Evolutionary conservation across 1,140 invertebrate genomes (phyloP), one percentile per base, ranked within the genome.

Genomic region (Macrostomum lignano): DNA sequence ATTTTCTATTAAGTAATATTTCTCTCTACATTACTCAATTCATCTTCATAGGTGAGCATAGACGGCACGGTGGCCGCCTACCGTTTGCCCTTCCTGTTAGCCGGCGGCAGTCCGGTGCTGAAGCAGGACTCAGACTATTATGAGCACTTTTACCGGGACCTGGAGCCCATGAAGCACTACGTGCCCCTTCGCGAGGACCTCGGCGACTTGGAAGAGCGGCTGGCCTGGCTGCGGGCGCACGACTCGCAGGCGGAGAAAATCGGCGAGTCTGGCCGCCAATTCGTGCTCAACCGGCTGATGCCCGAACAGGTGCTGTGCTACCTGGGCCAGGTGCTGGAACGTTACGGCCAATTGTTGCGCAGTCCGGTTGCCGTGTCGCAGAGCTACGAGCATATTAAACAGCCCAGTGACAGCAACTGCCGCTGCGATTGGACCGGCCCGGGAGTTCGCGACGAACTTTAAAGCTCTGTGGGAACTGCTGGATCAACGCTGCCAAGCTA

Each of bases 21-120:
- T n/a, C n/a, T n/a, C n/a, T n/a, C n/a, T n/a, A n/a, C n/a, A n/a
- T n/a, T n/a, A n/a, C n/a, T n/a, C n/a, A n/a, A n/a, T n/a, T n/a
- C n/a, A n/a, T n/a, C n/a, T n/a, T n/a, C n/a, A n/a, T n/a, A n/a
- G n/a, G n/a, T n/a, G n/a, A 81, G 72, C 49, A 67, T 93, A 29
- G 84, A 94, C 66, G 84, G 84, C 13, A 81, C 79, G 36, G 84
- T 94, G 14, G 82, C 84, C 25, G 74, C 82, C 1, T 94, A 91
- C 59, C 63, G 84, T 43, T 68, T 86, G 36, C 82, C 84, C 2
- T 91, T 82, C 55, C 61, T 93, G 9, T 51, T 93, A 33, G 72
- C 67, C 35, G 79, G 82, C 7, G 71, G 73, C 47, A 70, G 73
- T 14, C 54, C 82, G 24, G 70, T 91, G 7, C 62, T 93, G 2